Evolutionary conservation across 1,140 invertebrate genomes (phyloP).

Genomic region (Cephus cinctus): DNA sequence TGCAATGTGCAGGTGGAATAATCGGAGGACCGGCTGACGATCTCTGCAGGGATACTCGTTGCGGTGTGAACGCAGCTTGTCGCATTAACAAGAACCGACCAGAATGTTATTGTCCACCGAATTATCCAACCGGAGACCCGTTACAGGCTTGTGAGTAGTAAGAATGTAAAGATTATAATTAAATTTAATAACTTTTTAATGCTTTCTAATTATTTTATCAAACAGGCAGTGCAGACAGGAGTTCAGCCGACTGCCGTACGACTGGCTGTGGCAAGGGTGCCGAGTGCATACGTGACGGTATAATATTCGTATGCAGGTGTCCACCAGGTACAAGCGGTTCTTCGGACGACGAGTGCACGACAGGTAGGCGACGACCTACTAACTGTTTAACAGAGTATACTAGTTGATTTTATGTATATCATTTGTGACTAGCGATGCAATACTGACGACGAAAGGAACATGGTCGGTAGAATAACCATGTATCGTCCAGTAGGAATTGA

Average conservation of each 20-base stretch:
- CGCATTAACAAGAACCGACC: conserved; percentile 66
- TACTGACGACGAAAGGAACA: conserved; percentile 36
- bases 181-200: neutral
- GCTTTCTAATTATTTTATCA: conserved; percentile 11
- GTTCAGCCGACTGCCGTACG: conserved; percentile 73
- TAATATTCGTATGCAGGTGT: conserved; percentile 80
- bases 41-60: conserved; percentile 70
- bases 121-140: conserved; percentile 81
- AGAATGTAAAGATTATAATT: neutral
- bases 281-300: conserved; percentile 75
- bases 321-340: conserved; percentile 71
- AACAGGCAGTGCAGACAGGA: conserved; percentile 65
- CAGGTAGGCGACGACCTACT: conserved; percentile 65
- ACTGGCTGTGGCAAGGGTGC: conserved; percentile 80
- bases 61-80: conserved; percentile 82
- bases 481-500: conserved; percentile 42
- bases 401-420: conserved; percentile 49
- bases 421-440: conserved; percentile 52
- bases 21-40: conserved; percentile 38
- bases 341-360: conserved; percentile 71
- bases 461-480: conserved; percentile 47
- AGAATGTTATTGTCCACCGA: conserved; percentile 80
- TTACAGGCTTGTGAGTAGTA: conserved; percentile 74
- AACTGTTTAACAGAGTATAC: conserved; percentile 36
- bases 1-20: no score